Evolutionary conservation across 2,113 vertebrate species (phyloP).

Genomic region (Varanus komodoensis): DNA sequence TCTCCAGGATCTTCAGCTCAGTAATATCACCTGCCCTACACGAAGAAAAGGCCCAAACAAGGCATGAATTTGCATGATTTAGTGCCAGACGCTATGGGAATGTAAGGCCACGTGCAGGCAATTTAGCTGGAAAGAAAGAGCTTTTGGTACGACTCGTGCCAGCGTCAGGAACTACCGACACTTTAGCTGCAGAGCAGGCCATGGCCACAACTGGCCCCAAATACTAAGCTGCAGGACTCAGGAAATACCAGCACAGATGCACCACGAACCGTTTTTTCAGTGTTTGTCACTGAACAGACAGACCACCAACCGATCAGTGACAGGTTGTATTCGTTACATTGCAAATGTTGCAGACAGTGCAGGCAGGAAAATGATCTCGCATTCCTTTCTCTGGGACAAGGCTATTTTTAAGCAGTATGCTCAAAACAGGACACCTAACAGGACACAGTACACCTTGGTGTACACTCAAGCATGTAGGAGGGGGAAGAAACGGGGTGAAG

Average conservation of each 20-base stretch:
- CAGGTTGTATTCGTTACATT: neutral
- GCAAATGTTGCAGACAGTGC: neutral
- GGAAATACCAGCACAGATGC: neutral
- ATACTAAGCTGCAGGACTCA: neutral
- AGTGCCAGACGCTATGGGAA: neutral
- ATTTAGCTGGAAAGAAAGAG: neutral
- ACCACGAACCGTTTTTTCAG: neutral
- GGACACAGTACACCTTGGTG: too few relatives aligned
- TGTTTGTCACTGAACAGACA: neutral
- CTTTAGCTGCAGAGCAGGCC: neutral
- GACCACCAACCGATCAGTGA: neutral
- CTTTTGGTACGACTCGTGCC: neutral
- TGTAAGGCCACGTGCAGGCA: neutral
- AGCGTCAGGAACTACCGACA: neutral
- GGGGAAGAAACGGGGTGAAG: neutral
- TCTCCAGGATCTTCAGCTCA: conserved; percentile 94
- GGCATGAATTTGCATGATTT: neutral
- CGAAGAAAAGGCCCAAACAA: conserved; percentile 30
- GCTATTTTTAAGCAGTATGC: neutral
- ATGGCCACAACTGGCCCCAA: neutral
- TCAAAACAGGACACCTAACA: neutral
- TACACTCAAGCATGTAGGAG: neutral
- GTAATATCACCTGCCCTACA: conserved; percentile 96
- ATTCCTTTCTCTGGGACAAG: neutral
- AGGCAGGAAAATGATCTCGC: too few relatives aligned